Evolutionary conservation across 2,888 invertebrate species (phyloP), one percentile per base, ranked within the genome.

Genomic region (Ctena decussata): DNA sequence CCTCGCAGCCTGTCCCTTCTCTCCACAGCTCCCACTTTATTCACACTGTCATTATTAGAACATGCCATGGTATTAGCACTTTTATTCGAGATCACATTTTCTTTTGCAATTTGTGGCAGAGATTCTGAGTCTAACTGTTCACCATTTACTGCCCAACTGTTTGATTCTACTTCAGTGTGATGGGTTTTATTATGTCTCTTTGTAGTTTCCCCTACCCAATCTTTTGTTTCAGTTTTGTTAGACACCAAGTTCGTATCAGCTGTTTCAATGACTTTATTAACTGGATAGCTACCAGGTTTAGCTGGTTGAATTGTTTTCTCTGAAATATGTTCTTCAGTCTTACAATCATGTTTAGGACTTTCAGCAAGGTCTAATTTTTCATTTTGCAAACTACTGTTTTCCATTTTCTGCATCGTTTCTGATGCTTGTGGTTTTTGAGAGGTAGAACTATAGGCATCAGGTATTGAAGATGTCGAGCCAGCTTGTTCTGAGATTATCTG

Each of bases 1-100:
- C 53, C 81, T 39, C 30, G 65, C 32, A 41, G 44, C 73, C 32
- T 79, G 39, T 85, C 71, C 87, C 91, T 49, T 87, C 74, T 6
- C 81, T 70, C 65, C 37, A 60, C 6, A 65, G 8, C 18, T 60
- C 5, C 60, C 8, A 1, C 18, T 65, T 65, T 65, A 12, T 24
- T 11, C 1, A 15, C 11, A 30, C 5, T 30, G 12, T 30, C 27
- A 24, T 27, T 24, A 27, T 6, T 24, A 65, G 65, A 18, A 18
- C 35, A 11, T 21, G 35, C 27, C 18, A 32, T 18, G 12, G 35
- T 21, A 21, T 65, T 65, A 35, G 65, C 32, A 65, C 65, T 18
- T 57, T 18, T 27, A 57, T 57, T 57, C 21, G 65, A 65, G 65
- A 65, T 65, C 65, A 65, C 65, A 35, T 65, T 65, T 35, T 35